Evolutionary conservation across 2,113 vertebrate species (phyloP), one percentile per base, ranked within the genome.

Genomic region (Aythya baeri): DNA sequence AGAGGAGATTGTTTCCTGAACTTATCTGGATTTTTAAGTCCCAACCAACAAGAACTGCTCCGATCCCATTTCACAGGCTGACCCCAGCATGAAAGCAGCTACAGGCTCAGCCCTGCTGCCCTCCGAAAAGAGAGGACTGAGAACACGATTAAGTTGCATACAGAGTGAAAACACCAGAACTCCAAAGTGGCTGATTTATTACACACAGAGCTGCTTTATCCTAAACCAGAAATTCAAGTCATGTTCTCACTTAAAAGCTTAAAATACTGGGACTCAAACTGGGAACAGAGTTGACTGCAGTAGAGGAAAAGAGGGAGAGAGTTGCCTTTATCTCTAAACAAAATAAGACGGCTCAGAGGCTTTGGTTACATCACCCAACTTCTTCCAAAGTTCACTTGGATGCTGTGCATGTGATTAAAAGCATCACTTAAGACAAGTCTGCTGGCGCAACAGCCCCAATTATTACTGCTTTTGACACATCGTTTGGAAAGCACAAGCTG

Each of bases 401-500:
- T 57, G 29, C 70, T 54, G 43, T 13, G 72, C 36, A 27, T 13
- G 41, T 55, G 84, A 94, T 91, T 89, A 89, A 92, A 94, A 79
- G 50, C 78, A 76, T 72, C 91, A 25, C 66, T 89, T 79, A 52
- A 44, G 59, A 66, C 77, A 87, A 86, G 77, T 34, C 83, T 82
- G 66, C 74, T 89, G 80, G 50, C 94, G 52, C 65, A 85, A 87
- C 6, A 4, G 84, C 15, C 63, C 78, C 67, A 94, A 25, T 89
- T 92, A 93, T 87, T 95, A 49, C 36, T 36, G 57, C 34, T 71
- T 94, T 79, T 94, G 93, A 96, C 73, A 81, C 6, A 29, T 52
- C 75, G 81, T 82, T 66, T 71, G 74, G 88, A 93, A 95, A 94
- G 79, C 71, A 83, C 67, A 87, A 92, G 88, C 91, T 72, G 84